Conservation (phyloP, 2,888 invertebrate genomes). For the Dynastes grantii region DNA sequence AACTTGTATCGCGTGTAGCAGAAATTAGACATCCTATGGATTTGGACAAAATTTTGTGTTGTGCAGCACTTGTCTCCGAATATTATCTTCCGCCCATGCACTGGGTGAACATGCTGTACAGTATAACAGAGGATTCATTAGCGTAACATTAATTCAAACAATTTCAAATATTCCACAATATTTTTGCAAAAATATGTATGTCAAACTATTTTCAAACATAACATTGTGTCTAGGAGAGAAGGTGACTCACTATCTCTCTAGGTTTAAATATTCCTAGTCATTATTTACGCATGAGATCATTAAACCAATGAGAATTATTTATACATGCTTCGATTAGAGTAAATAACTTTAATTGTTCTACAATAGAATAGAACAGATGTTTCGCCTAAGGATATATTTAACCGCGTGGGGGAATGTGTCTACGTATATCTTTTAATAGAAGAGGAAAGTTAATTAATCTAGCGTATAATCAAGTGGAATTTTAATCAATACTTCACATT, state of each 20-base stretch:
- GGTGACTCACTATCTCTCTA: constrained; percentile 11
- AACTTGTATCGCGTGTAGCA: too few relatives aligned
- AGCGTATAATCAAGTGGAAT: too few relatives aligned
- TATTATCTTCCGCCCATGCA: too few relatives aligned
- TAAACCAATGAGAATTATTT: constrained; percentile 18
- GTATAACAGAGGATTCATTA: too few relatives aligned
- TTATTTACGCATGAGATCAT: constrained; percentile 31
- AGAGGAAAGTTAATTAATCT: neutral
- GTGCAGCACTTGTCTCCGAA: too few relatives aligned
- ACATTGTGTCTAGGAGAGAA: neutral
- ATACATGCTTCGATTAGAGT: neutral
- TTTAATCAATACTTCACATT: neutral
- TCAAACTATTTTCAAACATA: neutral
- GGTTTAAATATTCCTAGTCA: neutral
- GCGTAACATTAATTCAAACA: too few relatives aligned
- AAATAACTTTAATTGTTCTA: constrained; percentile 5
- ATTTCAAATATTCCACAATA: too few relatives aligned
- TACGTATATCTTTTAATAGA: neutral
- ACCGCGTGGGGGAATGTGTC: neutral
- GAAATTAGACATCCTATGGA: too few relatives aligned
- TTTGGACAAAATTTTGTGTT: too few relatives aligned
- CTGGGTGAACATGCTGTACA: too few relatives aligned
- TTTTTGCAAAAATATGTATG: too few relatives aligned
- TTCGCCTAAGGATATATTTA: constrained; percentile 9
- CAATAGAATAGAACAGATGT: constrained; percentile 12